Evolutionary conservation across 2,113 vertebrate genomes (phyloP), one percentile per base, ranked within the genome.

Genomic region (Xiphorhynchus elegans): DNA sequence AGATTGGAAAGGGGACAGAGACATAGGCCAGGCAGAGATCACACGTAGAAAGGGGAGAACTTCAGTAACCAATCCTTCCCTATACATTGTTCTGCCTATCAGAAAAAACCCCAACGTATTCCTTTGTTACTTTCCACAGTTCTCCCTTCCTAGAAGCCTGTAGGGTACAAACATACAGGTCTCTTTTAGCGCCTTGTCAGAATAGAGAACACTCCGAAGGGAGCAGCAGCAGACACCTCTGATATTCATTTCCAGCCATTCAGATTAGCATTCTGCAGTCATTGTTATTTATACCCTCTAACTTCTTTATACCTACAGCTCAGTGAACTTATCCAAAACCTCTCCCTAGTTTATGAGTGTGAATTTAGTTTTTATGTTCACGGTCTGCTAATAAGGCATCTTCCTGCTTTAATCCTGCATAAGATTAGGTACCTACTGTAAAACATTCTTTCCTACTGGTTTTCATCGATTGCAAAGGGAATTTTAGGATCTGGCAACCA

Each of bases 341-440:
- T 62, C 33, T 76, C 59, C 58, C 37, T 64, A 25, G 37, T 83
- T 90, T 85, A 72, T 21, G 29, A 91, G 42, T 5, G 0, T 53
- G 26, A 66, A 87, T 93, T 90, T 73, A 69, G 58, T 40, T 93
- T 90, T 59, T 72, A 60, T 59, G 52, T 89, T 93, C 55, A 52
- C 66, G 84, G 87, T 33, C 39, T 78, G n/a, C 35, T 96, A 87
- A 84, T 72, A 26, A 84, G 56, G 40, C 56, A 84, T 67, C 62
- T 84, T 89, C 58, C 66, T 85, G 47, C 44, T 62, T 87, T 72
- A 91, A 87, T 79, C 44, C 78, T 79, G 49, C 78, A 89, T 84
- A 87, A 96, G 92, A 87, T 55, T 60, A 89, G 39, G 44, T 72
- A 44, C 62, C 66, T 75, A 87, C 35, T 52, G 47, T 56, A 96